Conservation (phyloP, 92 coral and sea anemone species). For the Chrysogorgia sp. region DNA sequence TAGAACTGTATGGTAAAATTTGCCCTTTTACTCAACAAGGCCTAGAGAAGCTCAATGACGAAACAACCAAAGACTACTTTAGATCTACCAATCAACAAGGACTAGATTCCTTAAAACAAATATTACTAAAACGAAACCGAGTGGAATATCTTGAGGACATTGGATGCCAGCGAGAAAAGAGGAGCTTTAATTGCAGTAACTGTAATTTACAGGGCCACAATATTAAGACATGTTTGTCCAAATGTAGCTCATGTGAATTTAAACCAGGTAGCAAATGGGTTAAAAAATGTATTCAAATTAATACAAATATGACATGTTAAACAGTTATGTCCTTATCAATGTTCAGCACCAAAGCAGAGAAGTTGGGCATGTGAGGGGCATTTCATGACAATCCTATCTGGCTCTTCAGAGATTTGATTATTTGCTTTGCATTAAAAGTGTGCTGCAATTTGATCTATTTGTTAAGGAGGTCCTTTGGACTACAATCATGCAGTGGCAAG, state of each 20-base stretch:
- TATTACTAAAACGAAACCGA: constrained; percentile 33
- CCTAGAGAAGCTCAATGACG: constrained; percentile 59
- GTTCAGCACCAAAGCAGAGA: too few relatives aligned
- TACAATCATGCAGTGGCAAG: not conserved
- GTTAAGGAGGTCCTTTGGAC: too few relatives aligned
- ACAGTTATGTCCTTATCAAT: not conserved
- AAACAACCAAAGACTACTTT: constrained; percentile 60
- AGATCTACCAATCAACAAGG: too few relatives aligned
- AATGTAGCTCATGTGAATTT: constrained; percentile 25
- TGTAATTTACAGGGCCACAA: constrained; percentile 53
- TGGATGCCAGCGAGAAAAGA: constrained; percentile 31
- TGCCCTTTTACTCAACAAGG: constrained; percentile 47
- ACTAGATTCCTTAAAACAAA: constrained; percentile 18
- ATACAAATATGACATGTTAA: not conserved
- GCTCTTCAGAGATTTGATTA: too few relatives aligned
- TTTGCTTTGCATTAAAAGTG: too few relatives aligned
- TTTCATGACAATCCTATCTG: not conserved
- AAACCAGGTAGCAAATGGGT: constrained; percentile 22
- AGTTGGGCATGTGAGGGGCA: too few relatives aligned
- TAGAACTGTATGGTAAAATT: constrained; percentile 41
- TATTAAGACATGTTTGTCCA: constrained; percentile 44
- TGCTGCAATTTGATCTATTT: too few relatives aligned
- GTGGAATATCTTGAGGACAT: constrained; percentile 36
- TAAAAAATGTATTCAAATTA: not conserved
- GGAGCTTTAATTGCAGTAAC: too few relatives aligned